phyloP scores from a whole-genome alignment of 2,113 vertebrate genomes.

The Falco punctatus region DNA sequence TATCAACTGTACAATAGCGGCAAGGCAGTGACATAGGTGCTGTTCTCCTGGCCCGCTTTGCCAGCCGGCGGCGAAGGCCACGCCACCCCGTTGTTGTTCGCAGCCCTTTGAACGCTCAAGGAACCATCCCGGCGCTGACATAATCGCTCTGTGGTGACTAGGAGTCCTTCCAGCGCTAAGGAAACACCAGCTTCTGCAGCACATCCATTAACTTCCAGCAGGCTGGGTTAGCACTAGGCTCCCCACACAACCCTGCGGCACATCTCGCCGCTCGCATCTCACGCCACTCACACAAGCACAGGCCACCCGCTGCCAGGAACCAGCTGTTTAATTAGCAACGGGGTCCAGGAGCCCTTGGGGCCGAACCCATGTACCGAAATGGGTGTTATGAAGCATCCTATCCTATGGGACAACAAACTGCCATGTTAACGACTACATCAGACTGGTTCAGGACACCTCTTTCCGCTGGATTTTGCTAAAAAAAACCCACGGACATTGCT shows the following conservation, averaged over 20 bases:
- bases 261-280: fast-evolving
- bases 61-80: not conserved
- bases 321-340: fast-evolving
- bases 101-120: fast-evolving
- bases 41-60: not conserved
- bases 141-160: fast-evolving
- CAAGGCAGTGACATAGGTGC: not conserved
- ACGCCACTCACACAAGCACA: not conserved
- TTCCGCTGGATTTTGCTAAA: not conserved
- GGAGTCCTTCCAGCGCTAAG: not conserved
- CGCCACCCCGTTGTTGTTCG: fast-evolving
- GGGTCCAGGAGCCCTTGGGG: not conserved
- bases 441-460: not conserved
- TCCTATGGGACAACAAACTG: not conserved
- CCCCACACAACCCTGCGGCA: fast-evolving
- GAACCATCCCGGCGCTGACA: fast-evolving
- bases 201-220: fast-evolving
- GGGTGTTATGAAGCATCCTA: fast-evolving
- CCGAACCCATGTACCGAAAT: fast-evolving
- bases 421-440: not conserved
- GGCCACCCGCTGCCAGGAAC: fast-evolving
- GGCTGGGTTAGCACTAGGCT: not conserved
- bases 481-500: too few relatives aligned
- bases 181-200: not conserved
- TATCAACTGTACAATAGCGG: not conserved